Conservation (phyloP, 2,113 vertebrate genomes). For the Sphyrna mokarran region DNA sequence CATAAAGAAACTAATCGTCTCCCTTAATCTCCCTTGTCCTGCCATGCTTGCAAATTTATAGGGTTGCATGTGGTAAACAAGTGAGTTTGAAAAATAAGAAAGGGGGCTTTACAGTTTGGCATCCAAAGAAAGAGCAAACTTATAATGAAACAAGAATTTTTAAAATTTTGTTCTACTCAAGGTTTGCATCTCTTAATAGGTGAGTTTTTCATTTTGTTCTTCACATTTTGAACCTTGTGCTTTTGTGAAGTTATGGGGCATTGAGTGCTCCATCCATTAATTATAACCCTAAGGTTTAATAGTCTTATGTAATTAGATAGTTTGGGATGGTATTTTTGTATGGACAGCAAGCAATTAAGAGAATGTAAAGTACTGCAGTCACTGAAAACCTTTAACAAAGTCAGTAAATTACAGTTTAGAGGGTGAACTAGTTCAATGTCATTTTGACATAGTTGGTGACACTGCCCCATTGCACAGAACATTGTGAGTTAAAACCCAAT, state of each 20-base stretch:
- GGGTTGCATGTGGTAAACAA: background rate
- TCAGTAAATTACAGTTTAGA: background rate
- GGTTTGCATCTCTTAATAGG: background rate
- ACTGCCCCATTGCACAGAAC: background rate
- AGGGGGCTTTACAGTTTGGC: background rate
- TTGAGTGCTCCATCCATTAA: background rate
- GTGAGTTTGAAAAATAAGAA: background rate
- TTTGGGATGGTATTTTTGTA: background rate
- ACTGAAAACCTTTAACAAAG: background rate
- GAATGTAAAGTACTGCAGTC: background rate
- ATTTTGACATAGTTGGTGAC: background rate
- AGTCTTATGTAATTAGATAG: background rate
- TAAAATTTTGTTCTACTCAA: background rate
- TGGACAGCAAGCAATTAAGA: background rate
- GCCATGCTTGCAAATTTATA: background rate
- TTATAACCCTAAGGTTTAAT: background rate
- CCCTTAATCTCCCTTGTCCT: background rate
- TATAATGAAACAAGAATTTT: background rate
- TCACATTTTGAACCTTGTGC: background rate
- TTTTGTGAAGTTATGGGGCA: background rate
- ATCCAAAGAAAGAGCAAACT: background rate
- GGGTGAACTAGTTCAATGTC: background rate
- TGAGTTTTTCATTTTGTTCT: background rate
- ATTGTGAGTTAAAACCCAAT: background rate
- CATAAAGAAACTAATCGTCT: background rate